Evolutionary conservation across 2,888 invertebrate species (phyloP), one percentile per base, ranked within the genome.

Genomic region (Cheilosia variabilis): DNA sequence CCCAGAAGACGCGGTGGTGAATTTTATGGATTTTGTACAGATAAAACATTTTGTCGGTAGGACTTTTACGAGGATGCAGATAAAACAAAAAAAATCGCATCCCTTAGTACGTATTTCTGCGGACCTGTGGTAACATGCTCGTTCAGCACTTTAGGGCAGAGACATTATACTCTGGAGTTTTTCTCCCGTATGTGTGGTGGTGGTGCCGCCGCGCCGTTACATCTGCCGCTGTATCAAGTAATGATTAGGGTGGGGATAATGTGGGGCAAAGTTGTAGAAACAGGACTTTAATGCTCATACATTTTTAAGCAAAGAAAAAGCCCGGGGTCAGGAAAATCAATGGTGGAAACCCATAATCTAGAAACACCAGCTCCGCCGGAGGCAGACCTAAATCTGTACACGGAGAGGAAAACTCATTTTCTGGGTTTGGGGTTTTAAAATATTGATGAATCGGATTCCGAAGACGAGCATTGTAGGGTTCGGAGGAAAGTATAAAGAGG

Each of bases 241-340:
- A 55, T 47, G 24, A 65, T 75, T 24, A 37, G 41, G 45, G 24
- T 10, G 63, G 31, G 31, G 15, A 10, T 24, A 47, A 47, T 34
- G 13, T 37, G 9, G 37, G 37, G 37, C 13, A 37, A 37, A 15
- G 71, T n/a, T 24, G 13, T 24, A 37, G 43, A 37, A 37, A 43
- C 41, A 43, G 50, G 58, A 41, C 22, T 52, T 57, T 76, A 58
- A 58, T 65, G 65, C 50, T 27, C 65, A 58, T 76, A 43, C 19
- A 76, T 58, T 58, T 65, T 76, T 65, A 57, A 73, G 55, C 55
- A 55, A 31, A 10, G 22, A 53, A 19, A 66, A 55, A 17, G 9
- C 31, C 50, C 17, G n/a, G 41, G 31, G 41, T 60, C 57, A 58
- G 7, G 3, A 58, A 52, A 47, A 43, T 60, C 58, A 52, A 52